phyloP scores from a whole-genome alignment of 1,140 invertebrate genomes.

The Dinothrombium tinctorium region DNA sequence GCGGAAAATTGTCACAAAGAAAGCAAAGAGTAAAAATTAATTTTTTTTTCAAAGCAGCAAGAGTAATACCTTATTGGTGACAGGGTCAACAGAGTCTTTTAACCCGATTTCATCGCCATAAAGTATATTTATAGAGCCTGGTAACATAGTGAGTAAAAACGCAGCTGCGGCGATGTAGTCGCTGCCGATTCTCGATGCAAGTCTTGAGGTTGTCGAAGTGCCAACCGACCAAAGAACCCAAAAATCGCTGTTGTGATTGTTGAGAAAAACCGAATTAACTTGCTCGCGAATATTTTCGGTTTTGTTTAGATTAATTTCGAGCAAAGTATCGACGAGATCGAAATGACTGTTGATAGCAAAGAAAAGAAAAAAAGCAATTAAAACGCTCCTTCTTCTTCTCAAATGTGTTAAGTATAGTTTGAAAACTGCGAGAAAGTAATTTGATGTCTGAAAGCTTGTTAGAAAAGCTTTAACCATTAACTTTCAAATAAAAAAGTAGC shows the following conservation, averaged over 20 bases:
- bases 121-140: slow-evolving; percentile 51
- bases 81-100: slow-evolving; percentile 10
- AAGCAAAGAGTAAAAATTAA: background rate
- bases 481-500: too few species aligned
- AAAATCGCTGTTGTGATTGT: slow-evolving; percentile 1
- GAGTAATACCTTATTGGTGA: slow-evolving; percentile 13
- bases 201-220: slow-evolving; percentile 29
- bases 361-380: background rate
- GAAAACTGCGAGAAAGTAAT: too few species aligned
- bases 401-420: too few species aligned
- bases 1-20: background rate
- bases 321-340: slow-evolving; percentile 40
- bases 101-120: slow-evolving; percentile 50
- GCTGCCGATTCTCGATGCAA: slow-evolving; percentile 23
- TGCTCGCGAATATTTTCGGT: slow-evolving; percentile 7
- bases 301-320: slow-evolving; percentile 24
- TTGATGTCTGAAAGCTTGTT: too few species aligned
- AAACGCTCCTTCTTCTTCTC: too few species aligned
- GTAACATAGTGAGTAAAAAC: slow-evolving; percentile 42
- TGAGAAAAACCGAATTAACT: slow-evolving; percentile 8
- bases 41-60: background rate
- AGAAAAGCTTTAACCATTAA: background rate
- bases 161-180: slow-evolving; percentile 36
- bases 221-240: slow-evolving; percentile 43
- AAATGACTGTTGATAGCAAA: slow-evolving; percentile 24